Percentiles rank a stretch among this genome's conserved stretches.
Evolutionary conservation across 2,113 vertebrate species (phyloP).

Genomic region (Microtus pennsylvanicus): DNA sequence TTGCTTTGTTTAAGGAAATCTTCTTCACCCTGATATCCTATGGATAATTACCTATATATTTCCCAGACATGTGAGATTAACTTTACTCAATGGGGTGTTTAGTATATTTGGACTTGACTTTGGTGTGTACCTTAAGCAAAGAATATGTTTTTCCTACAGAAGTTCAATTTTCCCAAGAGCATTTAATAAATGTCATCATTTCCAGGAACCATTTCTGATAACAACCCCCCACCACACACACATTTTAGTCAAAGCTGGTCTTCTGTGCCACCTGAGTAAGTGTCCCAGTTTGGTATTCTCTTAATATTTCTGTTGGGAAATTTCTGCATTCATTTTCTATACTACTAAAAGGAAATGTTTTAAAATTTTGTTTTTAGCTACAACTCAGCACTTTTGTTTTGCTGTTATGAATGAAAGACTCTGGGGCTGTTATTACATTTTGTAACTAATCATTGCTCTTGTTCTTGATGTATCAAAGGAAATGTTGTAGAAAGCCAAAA

Average conservation of each 20-base stretch:
- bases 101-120: conserved; percentile 49
- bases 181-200: conserved; percentile 52
- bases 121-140: conserved; percentile 6
- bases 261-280: not conserved
- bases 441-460: conserved; percentile 28
- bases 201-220: not conserved
- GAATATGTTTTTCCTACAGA: not conserved
- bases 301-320: not conserved
- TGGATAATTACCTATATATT: conserved; percentile 72
- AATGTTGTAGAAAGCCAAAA: not conserved
- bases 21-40: conserved; percentile 14
- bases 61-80: conserved; percentile 65
- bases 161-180: conserved; percentile 59
- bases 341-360: not conserved
- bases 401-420: not conserved
- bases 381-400: not conserved
- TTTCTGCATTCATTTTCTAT: not conserved
- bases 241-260: not conserved
- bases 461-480: not conserved
- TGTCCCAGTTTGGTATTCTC: not conserved
- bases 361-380: not conserved
- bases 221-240: not conserved
- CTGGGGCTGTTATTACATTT: not conserved
- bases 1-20: conserved; percentile 68
- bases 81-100: conserved; percentile 54